These are phyloP conservation scores for Forbesichthys papilliferus DNA, from an alignment of 2,113 vertebrate genomes.

Conservation along the genomic window DNA sequence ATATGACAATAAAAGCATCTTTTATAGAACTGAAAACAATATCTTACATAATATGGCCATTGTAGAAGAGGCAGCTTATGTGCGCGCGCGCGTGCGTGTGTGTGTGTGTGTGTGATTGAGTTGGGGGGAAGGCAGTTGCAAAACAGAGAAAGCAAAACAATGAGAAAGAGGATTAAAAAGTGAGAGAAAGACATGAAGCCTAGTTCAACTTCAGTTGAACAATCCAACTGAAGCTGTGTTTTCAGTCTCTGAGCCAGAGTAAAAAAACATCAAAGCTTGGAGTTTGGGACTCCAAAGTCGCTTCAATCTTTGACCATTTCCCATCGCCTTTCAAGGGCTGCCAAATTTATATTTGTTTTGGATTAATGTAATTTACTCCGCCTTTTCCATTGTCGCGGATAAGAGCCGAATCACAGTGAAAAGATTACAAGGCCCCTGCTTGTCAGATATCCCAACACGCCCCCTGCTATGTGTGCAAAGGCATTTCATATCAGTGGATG, in stretches of 20 bases:
- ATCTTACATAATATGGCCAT: too few relatives aligned
- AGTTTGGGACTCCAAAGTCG: slow-evolving; percentile 59
- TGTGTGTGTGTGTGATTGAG: too few relatives aligned
- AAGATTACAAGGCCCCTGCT: slow-evolving; percentile 48
- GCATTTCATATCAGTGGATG: slow-evolving; percentile 51
- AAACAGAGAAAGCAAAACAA: neutral
- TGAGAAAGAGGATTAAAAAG: slow-evolving; percentile 5
- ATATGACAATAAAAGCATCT: too few relatives aligned
- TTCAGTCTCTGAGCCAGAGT: slow-evolving; percentile 46
- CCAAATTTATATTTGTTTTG: slow-evolving; percentile 75
- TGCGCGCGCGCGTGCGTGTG: too few relatives aligned
- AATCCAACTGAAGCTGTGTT: slow-evolving; percentile 38
- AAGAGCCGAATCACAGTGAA: slow-evolving; percentile 52
- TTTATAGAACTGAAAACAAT: too few relatives aligned
- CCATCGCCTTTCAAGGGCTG: slow-evolving; percentile 64
- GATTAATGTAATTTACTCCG: slow-evolving; percentile 73
- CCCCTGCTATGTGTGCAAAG: slow-evolving; percentile 25
- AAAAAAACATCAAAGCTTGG: slow-evolving; percentile 70
- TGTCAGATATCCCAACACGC: slow-evolving; percentile 21
- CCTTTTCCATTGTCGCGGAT: slow-evolving; percentile 49
- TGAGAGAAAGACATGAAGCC: slow-evolving; percentile 5
- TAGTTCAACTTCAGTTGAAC: slow-evolving; percentile 53
- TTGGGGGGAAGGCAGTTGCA: neutral
- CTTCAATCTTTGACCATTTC: slow-evolving; percentile 62
- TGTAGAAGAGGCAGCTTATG: too few relatives aligned